Evolutionary conservation across 2,888 invertebrate genomes (phyloP).

Genomic region (Hydraecia micacea): DNA sequence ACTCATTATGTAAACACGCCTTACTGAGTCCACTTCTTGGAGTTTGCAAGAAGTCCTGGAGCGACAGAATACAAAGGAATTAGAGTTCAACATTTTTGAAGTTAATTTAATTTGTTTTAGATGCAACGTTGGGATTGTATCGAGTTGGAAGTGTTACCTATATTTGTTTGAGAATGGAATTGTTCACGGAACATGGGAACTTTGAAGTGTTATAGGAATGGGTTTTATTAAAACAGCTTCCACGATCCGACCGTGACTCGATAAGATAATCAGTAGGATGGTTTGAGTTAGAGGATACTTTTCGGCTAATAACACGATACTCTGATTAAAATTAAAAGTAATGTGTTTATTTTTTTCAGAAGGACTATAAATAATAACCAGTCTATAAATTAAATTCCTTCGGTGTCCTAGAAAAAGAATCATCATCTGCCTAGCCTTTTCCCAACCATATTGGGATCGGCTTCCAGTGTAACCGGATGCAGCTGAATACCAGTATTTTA

Average conservation of each 20-base stretch:
- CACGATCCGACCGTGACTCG: neutral
- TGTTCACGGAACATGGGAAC: neutral
- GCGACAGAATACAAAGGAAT: slow-evolving; percentile 43
- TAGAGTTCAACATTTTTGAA: slow-evolving; percentile 47
- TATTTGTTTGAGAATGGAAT: slow-evolving; percentile 13
- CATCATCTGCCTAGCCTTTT: too few relatives aligned
- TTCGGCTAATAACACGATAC: neutral
- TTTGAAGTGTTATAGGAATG: neutral
- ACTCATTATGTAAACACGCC: slow-evolving; percentile 61
- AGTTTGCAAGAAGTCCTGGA: slow-evolving; percentile 36
- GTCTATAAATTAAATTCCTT: neutral
- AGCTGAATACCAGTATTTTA: too few relatives aligned
- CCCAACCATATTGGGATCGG: too few relatives aligned
- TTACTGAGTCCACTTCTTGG: slow-evolving; percentile 47
- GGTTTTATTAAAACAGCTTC: neutral
- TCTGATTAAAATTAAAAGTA: neutral
- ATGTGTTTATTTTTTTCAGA: too few relatives aligned
- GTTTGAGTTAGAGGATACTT: neutral
- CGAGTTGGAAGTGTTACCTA: neutral
- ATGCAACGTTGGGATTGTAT: slow-evolving; percentile 15
- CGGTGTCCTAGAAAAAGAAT: neutral
- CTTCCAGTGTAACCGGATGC: too few relatives aligned
- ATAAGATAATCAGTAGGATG: neutral
- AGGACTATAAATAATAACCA: too few relatives aligned
- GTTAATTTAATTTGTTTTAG: slow-evolving; percentile 23